Evolutionary conservation across 2,888 invertebrate genomes (phyloP), one percentile per base, ranked within the genome.

Genomic region (Odontomyia ornata): DNA sequence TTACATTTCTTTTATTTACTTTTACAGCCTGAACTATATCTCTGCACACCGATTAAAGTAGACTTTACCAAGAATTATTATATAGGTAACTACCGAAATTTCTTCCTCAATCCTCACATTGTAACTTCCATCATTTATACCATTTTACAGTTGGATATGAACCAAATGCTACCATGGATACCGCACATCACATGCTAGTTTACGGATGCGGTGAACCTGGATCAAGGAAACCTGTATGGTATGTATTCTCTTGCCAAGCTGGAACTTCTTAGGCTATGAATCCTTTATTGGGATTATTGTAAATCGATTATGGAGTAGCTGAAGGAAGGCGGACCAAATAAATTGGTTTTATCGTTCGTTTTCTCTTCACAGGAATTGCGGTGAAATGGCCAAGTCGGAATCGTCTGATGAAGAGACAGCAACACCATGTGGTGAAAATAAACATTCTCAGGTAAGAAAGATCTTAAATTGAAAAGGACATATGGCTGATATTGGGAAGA

Each of bases 181-280:
- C 93, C 3, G 95, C 96, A 11, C 98, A 98, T 88, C 98, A 98
- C 86, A 97, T 98, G 91, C 88, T 98, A 69, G 86, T 98, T 0
- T 98, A 96, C 84, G 97, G 97, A 15, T 98, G 98, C 83, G 89
- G 91, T 1, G 90, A 90, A 77, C 97, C 87, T 7, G 86, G 87
- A 3, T 83, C 85, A 23, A 80, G 81, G 4, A 84, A 84, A 77
- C 80, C 82, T 25, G 92, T 93, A 71, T 95, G 96, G 96, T 93
- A 88, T 88, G 89, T 86, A 79, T 79, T 79, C 75, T n/a, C 15
- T 52, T 52, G 2, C 4, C 15, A 18, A 43, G 7, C 7, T 18
- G 15, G 18, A 52, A 36, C 9, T 36, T 36, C 36, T 36, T 36
- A 3, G 36, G 36, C 9, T 3, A 3, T 36, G 9, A 5, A 36